Evolutionary conservation across 2,888 invertebrate genomes (phyloP).

Genomic region (Rotaria magnacalcarata): DNA sequence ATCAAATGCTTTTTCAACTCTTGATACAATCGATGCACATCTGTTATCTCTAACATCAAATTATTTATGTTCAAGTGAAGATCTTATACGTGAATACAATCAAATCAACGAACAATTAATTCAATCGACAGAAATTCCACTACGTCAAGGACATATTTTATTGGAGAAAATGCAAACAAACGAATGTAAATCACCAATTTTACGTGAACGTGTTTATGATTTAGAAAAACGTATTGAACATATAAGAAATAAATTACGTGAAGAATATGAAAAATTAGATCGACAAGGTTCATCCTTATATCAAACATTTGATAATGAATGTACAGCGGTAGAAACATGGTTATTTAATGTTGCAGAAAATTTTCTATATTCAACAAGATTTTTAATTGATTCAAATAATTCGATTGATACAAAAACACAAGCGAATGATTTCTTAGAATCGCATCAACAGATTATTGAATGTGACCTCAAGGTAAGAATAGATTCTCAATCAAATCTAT

Average conservation of each 20-base stretch:
- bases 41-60: neutral
- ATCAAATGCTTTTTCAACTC: neutral
- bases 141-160: constrained; percentile 71
- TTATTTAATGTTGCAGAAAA: neutral
- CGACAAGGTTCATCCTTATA: constrained; percentile 33
- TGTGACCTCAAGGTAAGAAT: constrained; percentile 1
- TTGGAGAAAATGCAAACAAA: constrained; percentile 67
- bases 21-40: neutral
- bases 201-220: neutral
- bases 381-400: constrained; percentile 9
- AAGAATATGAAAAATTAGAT: constrained; percentile 26
- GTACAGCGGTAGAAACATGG: neutral
- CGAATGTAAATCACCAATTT: constrained; percentile 54
- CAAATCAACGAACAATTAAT: constrained; percentile 46
- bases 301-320: constrained; percentile 33
- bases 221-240: constrained; percentile 17
- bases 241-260: neutral
- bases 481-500: neutral
- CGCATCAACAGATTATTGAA: constrained; percentile 24
- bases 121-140: constrained; percentile 67
- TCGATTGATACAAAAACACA: neutral
- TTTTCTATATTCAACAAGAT: neutral
- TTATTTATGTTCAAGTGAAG: neutral
- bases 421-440: constrained; percentile 32
- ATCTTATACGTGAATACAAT: constrained; percentile 25